Conservation (phyloP, 1,140 invertebrate genomes). For the Dermatophagoides farinae region DNA sequence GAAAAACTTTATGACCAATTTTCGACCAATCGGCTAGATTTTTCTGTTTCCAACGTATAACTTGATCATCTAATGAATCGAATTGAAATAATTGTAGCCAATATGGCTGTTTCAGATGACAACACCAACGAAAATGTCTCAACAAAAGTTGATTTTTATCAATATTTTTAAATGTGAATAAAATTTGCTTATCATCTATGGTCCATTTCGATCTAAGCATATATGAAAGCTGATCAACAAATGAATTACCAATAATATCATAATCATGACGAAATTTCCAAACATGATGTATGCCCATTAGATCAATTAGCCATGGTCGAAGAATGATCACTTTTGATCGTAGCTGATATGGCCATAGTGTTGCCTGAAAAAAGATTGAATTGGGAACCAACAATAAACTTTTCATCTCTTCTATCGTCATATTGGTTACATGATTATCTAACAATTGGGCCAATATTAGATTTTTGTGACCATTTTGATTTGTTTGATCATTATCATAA, state of each 20-base stretch:
- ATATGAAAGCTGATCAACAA: neutral
- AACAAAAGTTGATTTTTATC: neutral
- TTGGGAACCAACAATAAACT: neutral
- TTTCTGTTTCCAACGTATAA: neutral
- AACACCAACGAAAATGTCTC: constrained; percentile 4
- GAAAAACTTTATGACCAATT: no score
- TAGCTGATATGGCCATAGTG: constrained; percentile 3
- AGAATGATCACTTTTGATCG: constrained; percentile 9
- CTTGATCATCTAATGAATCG: neutral
- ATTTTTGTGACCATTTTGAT: neutral
- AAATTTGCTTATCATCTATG: neutral
- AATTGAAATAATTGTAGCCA: constrained; percentile 4
- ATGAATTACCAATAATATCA: neutral
- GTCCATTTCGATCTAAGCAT: neutral
- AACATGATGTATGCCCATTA: constrained; percentile 5
- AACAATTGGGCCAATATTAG: neutral
- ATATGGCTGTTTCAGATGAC: constrained; percentile 2
- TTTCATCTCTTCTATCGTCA: neutral
- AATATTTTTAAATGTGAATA: neutral
- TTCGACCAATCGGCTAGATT: no score
- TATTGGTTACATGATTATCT: neutral
- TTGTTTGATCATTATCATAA: neutral
- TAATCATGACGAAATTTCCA: neutral
- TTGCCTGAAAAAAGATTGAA: neutral
- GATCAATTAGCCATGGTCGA: neutral